Conservation (phyloP, 2,113 vertebrate genomes). For the Pogona vitticeps region DNA sequence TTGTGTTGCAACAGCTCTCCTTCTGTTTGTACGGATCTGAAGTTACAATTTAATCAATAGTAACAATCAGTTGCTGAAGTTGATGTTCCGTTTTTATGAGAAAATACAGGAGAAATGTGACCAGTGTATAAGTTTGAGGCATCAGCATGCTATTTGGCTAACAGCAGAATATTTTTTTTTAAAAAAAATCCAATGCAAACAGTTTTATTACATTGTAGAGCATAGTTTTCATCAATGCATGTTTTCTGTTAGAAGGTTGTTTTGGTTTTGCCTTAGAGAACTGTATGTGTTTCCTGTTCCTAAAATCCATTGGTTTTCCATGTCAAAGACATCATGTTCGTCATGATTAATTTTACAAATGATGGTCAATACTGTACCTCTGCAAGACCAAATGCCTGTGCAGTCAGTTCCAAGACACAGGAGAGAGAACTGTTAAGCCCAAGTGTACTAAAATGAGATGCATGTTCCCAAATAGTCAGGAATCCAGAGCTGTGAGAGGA, state of each 20-base stretch:
- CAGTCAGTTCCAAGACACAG: not conserved
- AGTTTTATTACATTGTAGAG: too few species aligned
- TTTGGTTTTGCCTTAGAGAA: too few species aligned
- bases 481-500: not conserved
- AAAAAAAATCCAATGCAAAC: too few species aligned
- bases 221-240: not conserved
- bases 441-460: not conserved
- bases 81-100: not conserved
- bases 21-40: not conserved
- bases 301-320: not conserved
- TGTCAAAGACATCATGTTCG: not conserved
- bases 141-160: not conserved
- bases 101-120: not conserved
- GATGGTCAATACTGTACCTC: too few species aligned
- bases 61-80: not conserved
- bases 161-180: slow-evolving; percentile 38
- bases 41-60: not conserved
- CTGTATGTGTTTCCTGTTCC: slow-evolving; percentile 31
- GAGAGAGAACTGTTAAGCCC: not conserved
- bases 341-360: not conserved
- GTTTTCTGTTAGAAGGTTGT: slow-evolving; percentile 8
- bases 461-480: not conserved
- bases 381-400: too few species aligned
- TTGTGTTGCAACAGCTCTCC: not conserved
- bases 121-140: slow-evolving; percentile 6